Conservation (phyloP, 2,113 vertebrate species). For the Sitta europaea region DNA sequence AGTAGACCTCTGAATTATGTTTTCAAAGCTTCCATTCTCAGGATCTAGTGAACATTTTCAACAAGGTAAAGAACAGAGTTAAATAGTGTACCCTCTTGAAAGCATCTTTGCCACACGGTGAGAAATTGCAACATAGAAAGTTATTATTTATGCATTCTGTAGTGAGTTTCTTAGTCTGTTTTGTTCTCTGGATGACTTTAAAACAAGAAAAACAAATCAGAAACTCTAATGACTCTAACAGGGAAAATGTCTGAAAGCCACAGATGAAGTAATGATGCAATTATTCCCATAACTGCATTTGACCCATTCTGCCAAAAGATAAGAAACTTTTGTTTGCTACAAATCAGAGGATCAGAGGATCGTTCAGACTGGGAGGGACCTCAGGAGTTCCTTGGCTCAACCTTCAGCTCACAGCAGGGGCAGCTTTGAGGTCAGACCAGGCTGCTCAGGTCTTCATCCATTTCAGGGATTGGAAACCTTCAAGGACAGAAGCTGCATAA, state of each 20-base stretch:
- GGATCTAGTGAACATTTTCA: not conserved
- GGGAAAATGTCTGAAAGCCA: not conserved
- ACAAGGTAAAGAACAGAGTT: not conserved
- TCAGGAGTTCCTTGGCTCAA: not conserved
- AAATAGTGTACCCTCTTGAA: not conserved
- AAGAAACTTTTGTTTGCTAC: not conserved
- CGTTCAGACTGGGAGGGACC: not conserved
- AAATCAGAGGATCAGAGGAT: not conserved
- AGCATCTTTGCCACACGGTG: not conserved
- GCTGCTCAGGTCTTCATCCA: not conserved
- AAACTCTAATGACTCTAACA: not conserved
- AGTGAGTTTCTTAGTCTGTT: not conserved
- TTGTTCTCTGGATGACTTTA: not conserved
- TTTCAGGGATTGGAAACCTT: not conserved
- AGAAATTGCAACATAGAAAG: not conserved
- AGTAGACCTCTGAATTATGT: not conserved
- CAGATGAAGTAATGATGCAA: not conserved
- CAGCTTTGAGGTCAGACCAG: not conserved
- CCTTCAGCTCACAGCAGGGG: not conserved
- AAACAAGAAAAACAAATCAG: not conserved
- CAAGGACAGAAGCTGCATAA: not conserved
- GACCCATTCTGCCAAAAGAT: not conserved
- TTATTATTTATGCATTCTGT: not conserved
- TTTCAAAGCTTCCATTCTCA: not conserved
- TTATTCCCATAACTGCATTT: not conserved